Percentiles rank a stretch among this genome's conserved stretches.
phyloP scores from a whole-genome alignment of 2,888 invertebrate species.

The Lapara coniferarum region DNA sequence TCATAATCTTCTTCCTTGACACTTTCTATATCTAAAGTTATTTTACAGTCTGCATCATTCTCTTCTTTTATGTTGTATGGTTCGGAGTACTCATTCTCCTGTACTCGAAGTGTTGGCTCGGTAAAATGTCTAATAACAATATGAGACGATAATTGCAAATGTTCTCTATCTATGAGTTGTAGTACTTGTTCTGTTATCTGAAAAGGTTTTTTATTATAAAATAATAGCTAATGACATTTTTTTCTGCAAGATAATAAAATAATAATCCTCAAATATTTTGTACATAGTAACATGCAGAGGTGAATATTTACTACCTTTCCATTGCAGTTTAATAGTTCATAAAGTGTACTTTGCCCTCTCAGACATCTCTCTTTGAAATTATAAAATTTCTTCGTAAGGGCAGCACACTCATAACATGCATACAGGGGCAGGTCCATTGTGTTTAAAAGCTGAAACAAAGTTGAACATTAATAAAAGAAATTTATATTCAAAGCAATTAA shows the following conservation, averaged over 20 bases:
- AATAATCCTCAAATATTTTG: background rate
- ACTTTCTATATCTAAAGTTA: conserved; percentile 37
- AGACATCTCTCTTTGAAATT: conserved; percentile 63
- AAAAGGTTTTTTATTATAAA: no score
- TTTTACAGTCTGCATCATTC: conserved; percentile 30
- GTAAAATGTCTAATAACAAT: conserved; percentile 34
- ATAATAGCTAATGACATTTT: background rate
- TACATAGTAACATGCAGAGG: background rate
- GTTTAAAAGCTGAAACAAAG: conserved; percentile 48
- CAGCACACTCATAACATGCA: conserved; percentile 67
- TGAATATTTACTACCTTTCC: conserved; percentile 54
- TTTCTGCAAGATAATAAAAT: background rate
- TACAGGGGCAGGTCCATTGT: conserved; percentile 53
- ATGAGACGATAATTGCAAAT: conserved; percentile 47
- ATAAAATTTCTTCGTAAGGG: conserved; percentile 60
- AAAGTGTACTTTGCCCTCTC: conserved; percentile 56
- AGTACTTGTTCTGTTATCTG: conserved; percentile 53
- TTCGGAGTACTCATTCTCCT: conserved; percentile 29
- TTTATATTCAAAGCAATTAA: background rate
- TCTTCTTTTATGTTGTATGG: conserved; percentile 43
- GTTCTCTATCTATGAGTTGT: conserved; percentile 49
- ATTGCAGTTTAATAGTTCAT: conserved; percentile 50
- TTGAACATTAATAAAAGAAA: conserved; percentile 22
- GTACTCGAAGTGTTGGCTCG: conserved; percentile 28
- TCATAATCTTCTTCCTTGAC: conserved; percentile 58